Evolutionary conservation across 2,797 vertebrate genomes (phyloP).

Genomic region (Ispidina lecontei): DNA sequence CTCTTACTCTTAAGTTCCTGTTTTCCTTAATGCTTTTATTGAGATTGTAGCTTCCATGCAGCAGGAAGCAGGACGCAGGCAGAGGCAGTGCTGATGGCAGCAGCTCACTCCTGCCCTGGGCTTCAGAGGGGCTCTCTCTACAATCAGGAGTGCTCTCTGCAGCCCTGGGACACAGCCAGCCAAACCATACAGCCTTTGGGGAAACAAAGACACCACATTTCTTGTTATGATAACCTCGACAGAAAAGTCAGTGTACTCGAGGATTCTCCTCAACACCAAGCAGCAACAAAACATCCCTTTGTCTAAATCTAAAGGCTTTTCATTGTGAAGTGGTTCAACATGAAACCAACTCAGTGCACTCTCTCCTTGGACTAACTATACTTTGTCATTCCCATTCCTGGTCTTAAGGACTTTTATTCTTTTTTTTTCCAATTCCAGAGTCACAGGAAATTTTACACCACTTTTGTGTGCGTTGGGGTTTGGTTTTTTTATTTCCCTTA

Average conservation of each 20-base stretch:
- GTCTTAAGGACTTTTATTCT: not conserved
- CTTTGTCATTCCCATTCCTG: not conserved
- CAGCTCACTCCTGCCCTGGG: no score
- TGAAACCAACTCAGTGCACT: not conserved
- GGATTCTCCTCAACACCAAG: no score
- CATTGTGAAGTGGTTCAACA: no score
- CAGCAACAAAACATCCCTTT: no score
- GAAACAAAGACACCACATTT: no score
- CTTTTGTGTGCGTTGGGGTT: not conserved
- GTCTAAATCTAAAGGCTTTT: no score
- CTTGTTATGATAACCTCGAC: no score
- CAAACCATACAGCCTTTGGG: no score
- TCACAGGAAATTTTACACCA: not conserved
- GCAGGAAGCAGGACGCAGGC: not conserved
- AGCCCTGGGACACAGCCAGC: no score
- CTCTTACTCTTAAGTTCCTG: not conserved
- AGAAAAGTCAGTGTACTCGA: no score
- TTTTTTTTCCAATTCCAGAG: not conserved
- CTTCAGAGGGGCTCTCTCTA: no score
- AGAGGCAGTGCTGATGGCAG: fast-evolving
- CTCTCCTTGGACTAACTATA: not conserved
- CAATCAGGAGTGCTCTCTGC: no score
- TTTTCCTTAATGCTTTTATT: not conserved
- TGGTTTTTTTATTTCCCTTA: not conserved
- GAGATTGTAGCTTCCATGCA: not conserved